Evolutionary conservation across 2,113 vertebrate genomes (phyloP), one percentile per base, ranked within the genome.

Genomic region (Strigops habroptila): DNA sequence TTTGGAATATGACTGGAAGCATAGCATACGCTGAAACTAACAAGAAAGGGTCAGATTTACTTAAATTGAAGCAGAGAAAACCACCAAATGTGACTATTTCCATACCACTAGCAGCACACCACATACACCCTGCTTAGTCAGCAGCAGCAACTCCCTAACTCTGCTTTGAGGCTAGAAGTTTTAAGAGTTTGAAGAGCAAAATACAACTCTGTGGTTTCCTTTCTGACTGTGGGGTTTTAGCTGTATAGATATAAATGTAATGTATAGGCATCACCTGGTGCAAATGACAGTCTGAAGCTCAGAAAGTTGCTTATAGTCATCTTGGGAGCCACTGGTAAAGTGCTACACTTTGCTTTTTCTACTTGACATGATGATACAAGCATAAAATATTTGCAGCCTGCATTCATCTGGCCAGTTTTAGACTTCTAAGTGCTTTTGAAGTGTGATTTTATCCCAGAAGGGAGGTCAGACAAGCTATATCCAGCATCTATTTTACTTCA

Each of bases 91-190:
- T 6, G 9, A 35, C 18, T 7, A 10, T 51, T 87, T 60, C 27
- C 25, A 16, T 16, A 43, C 30, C 5, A 0, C 41, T 52, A 1
- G 12, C 48, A 41, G 62, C 1, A 0, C 2, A 1, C 33, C 8
- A 30, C n/a, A 3, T 23, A 57, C 5, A 13, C 23, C 23, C 24
- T 0, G 35, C 21, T 74, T 13, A 16, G 46, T 3, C 31, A 49
- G 48, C 51, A 43, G 23, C 60, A 35, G 51, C 69, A 60, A 19
- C 39, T 82, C 71, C 22, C 28, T 30, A 2, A 3, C 18, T 65
- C 52, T 46, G 55, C 63, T 86, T 22, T 65, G 37, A 9, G 18
- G 25, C 23, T 62, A 21, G 24, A 16, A 24, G 30, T 8, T 84
- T 63, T 70, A 37, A 18, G 3, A 46, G 23, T 25, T 18, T 5